These are phyloP conservation scores for Bombus turneri DNA, from an alignment of 1,140 invertebrate genomes.

Conservation along the genomic window DNA sequence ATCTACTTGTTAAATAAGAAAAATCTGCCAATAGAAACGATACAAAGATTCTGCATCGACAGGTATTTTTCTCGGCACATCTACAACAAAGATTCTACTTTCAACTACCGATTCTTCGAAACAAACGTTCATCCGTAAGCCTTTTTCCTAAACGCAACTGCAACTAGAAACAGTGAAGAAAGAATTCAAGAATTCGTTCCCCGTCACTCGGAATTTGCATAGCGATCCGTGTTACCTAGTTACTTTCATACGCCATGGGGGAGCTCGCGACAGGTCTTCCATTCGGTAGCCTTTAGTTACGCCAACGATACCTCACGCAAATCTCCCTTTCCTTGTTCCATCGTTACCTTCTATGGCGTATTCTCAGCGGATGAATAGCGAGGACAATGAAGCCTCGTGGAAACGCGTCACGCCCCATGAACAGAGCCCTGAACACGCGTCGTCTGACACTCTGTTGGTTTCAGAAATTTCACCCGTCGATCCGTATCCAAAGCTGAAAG, in stretches of 20 bases:
- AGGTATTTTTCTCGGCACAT: neutral
- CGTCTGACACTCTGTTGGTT: neutral
- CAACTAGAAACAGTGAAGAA: neutral
- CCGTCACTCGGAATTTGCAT: slow-evolving; percentile 41
- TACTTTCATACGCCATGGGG: slow-evolving; percentile 18
- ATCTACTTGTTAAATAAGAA: neutral
- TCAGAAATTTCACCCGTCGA: neutral
- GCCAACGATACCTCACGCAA: slow-evolving; percentile 67
- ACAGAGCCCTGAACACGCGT: neutral
- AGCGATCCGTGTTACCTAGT: slow-evolving; percentile 9
- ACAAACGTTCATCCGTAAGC: neutral
- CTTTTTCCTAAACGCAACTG: neutral
- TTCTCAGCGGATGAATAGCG: slow-evolving; percentile 41
- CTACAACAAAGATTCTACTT: neutral
- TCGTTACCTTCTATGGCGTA: slow-evolving; percentile 31
- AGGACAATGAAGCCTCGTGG: slow-evolving; percentile 54
- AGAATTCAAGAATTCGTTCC: neutral
- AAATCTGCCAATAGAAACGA: neutral
- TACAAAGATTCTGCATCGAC: neutral
- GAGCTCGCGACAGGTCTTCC: slow-evolving; percentile 46
- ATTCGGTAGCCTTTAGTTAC: slow-evolving; percentile 67
- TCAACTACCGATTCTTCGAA: neutral
- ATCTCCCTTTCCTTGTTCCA: slow-evolving; percentile 37
- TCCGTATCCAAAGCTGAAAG: neutral
- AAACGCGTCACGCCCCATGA: slow-evolving; percentile 55